These are phyloP conservation scores for Acromyrmex charruanus DNA, from an alignment of 1,140 invertebrate species.

Conservation along the genomic window DNA sequence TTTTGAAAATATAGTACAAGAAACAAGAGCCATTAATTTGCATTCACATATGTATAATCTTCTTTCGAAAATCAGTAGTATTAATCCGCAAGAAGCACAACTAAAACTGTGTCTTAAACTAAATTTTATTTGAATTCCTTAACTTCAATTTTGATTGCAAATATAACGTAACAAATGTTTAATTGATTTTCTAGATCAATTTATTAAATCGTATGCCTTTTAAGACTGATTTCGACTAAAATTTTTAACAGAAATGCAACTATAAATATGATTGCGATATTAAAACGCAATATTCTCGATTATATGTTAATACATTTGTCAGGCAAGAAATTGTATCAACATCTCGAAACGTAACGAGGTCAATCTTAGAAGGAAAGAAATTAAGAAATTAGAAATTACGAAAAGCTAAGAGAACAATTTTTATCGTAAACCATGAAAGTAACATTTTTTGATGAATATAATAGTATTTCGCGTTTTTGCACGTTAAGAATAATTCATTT, in stretches of 20 bases:
- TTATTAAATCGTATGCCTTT: background rate
- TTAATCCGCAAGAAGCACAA: background rate
- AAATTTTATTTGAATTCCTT: background rate
- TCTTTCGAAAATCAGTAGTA: background rate
- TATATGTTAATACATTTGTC: constrained; percentile 28
- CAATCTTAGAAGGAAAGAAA: background rate
- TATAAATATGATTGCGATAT: background rate
- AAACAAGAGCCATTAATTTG: background rate
- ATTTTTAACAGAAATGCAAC: background rate
- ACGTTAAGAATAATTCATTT: background rate
- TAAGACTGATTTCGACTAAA: background rate
- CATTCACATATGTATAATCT: background rate
- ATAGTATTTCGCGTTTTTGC: background rate
- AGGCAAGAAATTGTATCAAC: constrained; percentile 31
- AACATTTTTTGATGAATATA: background rate
- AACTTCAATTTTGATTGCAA: background rate
- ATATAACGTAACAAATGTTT: background rate
- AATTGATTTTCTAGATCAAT: background rate
- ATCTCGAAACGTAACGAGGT: background rate
- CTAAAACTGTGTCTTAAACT: background rate
- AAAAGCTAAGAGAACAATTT: background rate
- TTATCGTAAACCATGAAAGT: background rate
- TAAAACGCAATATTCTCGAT: background rate
- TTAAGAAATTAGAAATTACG: background rate
- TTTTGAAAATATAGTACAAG: background rate